These are phyloP conservation scores for Sorex araneus DNA, from an alignment of 2,113 vertebrate genomes.

Conservation along the genomic window DNA sequence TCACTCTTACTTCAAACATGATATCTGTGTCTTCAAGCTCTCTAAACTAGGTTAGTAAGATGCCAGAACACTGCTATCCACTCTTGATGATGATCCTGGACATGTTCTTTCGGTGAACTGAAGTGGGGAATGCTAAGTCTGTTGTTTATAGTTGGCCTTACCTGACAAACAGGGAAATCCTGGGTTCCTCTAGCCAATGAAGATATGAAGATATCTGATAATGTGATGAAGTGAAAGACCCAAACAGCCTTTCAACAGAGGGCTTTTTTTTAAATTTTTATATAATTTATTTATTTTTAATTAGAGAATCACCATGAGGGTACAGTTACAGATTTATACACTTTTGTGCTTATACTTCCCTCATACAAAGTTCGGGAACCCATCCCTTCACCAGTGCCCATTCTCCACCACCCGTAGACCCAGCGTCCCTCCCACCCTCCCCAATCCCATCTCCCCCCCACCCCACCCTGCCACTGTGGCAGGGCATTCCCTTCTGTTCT, in stretches of 20 bases:
- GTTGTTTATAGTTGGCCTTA: not conserved
- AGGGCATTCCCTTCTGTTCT: too few species aligned
- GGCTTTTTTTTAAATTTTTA: too few species aligned
- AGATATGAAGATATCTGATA: not conserved
- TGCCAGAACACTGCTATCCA: not conserved
- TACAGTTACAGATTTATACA: too few species aligned
- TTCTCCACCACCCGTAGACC: too few species aligned
- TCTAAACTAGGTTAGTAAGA: not conserved
- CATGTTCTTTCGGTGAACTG: not conserved
- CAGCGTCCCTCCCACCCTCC: too few species aligned
- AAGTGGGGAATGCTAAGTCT: not conserved
- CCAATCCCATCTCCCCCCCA: too few species aligned
- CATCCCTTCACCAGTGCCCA: too few species aligned
- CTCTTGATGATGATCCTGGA: not conserved
- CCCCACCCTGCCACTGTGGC: too few species aligned
- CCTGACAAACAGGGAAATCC: not conserved
- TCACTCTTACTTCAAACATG: not conserved
- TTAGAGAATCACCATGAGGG: too few species aligned
- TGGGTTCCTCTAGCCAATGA: not conserved
- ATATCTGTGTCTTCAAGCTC: not conserved
- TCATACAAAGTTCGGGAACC: too few species aligned
- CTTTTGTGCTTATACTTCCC: too few species aligned
- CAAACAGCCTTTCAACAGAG: not conserved
- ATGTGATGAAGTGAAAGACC: constrained; percentile 21
- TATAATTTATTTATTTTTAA: too few species aligned